Base-by-base conservation (phyloP, 2,888 invertebrate species). In the Galerucella calmariensis region DNA sequence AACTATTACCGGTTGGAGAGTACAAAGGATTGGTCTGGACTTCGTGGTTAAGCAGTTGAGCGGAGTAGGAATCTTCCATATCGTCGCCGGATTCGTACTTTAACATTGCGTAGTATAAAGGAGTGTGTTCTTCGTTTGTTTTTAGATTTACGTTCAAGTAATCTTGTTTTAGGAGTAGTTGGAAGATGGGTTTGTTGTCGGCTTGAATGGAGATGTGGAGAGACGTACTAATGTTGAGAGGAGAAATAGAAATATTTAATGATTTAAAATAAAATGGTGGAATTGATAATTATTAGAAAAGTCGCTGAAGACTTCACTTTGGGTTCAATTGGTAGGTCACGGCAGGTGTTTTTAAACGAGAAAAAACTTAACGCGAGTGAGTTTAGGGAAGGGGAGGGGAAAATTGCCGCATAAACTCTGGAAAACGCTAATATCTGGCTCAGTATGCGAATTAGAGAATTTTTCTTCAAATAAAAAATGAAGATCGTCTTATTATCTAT, bases 161-260 rank as follows among this genome's bases (percentile, higher is more conserved):
- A 1, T 91, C 87, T 76, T 92, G 91, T 75, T 90, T 89, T 10
- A 97, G 88, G 27, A 97, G 89, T 0, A 94, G 85, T 79, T 93
- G 90, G 84, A 97, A 94, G 85, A 97, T 91, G 67, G 91, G 89
- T 78, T 90, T 90, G 86, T 97, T 97, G 79, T 92, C 90, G 1
- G 93, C 92, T 85, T 91, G 90, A n/a, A 97, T 93, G 58, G 96
- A 92, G 83, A 93, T 90, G 85, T 97, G 97, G 5, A 97, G 89
- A 0, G 96, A 92, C 27, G 96, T 95, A 86, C 94, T 94, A 85
- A 51, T 14, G 51, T 1, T 3, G n/a, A n/a, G 10, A 8, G n/a
- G 4, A 24, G 87, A 88, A 78, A 72, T 74, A 63, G 73, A 44
- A 72, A 69, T 1, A 11, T 9, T 44, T 5, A 56, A 20, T 67